Base-by-base conservation (phyloP, 2,113 vertebrate species). In the Fulica atra region DNA sequence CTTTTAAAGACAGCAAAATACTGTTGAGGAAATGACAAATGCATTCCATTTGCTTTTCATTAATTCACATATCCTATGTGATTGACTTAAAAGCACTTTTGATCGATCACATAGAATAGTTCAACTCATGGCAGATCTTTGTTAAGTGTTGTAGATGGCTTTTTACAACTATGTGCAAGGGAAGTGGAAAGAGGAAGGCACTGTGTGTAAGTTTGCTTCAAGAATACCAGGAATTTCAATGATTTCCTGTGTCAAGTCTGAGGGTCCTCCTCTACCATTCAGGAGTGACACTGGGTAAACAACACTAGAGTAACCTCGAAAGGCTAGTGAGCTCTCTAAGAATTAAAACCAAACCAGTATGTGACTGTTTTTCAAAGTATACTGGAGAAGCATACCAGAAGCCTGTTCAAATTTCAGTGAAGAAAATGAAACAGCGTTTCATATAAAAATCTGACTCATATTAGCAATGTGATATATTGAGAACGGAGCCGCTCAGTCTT, bases 161-260 rank as follows among this genome's bases (percentile, higher is more conserved):
- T 71, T 90, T 77, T 66, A 40, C 36, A 77, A 46, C 53, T 79
- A 33, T 60, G 44, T 36, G 44, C 19, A 40, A 44, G 65, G 50
- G 21, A 64, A 78, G 40, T 31, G 46, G 63, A 40, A 40, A 56
- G 74, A 44, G 56, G 65, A 51, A 60, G 40, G 54, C 69, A 26
- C 60, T 14, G 16, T 4, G 6, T 31, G 0, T 35, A 60, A 46
- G 25, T 74, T 88, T 80, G 66, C 85, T 92, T 91, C 65, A 57
- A 91, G 73, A 97, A 96, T 86, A 97, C 73, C 76, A 97, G 91
- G 96, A 97, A 97, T 97, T 94, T 97, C 96, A 97, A 94, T 92
- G 25, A 97, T 95, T 97, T 98, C 94, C 96, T 97, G 78, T 96
- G 76, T 91, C 91, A 95, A 88, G 77, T 89, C 44, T 51, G 95